These are phyloP conservation scores for Halictus quadricinctus DNA, from an alignment of 2,888 invertebrate species.

Conservation along the genomic window DNA sequence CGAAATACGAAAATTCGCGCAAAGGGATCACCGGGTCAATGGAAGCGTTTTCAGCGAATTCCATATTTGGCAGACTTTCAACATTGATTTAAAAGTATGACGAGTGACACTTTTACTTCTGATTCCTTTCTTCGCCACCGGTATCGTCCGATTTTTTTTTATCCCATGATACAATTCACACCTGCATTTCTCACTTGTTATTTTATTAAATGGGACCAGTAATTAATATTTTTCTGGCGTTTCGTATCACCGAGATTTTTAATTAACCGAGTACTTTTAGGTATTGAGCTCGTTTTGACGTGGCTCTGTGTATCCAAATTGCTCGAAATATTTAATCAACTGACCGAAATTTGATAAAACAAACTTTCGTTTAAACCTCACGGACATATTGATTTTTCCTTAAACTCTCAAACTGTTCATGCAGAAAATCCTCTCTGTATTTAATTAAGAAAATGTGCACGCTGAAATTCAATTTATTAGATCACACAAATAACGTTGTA, in stretches of 20 bases:
- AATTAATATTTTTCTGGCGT: background rate
- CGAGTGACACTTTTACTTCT: background rate
- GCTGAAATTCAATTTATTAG: background rate
- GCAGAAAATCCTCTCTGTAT: background rate
- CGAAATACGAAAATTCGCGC: conserved; percentile 59
- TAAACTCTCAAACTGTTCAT: background rate
- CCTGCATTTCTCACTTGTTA: too few relatives aligned
- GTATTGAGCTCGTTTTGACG: background rate
- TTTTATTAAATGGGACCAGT: background rate
- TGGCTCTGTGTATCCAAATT: background rate
- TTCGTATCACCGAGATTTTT: background rate
- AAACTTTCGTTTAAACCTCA: background rate
- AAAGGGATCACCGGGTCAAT: conserved; percentile 64
- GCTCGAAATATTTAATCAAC: background rate
- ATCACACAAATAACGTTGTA: background rate
- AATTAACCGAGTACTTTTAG: background rate
- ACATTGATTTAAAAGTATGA: conserved; percentile 29
- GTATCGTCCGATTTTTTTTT: background rate
- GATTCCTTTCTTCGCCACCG: background rate
- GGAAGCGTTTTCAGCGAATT: conserved; percentile 54
- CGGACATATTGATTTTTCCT: background rate
- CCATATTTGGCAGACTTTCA: conserved; percentile 48
- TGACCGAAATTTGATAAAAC: background rate
- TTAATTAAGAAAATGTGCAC: background rate
- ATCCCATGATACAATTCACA: background rate